Base-by-base conservation (phyloP, 2,888 invertebrate genomes). In the Amaurobius ferox region DNA sequence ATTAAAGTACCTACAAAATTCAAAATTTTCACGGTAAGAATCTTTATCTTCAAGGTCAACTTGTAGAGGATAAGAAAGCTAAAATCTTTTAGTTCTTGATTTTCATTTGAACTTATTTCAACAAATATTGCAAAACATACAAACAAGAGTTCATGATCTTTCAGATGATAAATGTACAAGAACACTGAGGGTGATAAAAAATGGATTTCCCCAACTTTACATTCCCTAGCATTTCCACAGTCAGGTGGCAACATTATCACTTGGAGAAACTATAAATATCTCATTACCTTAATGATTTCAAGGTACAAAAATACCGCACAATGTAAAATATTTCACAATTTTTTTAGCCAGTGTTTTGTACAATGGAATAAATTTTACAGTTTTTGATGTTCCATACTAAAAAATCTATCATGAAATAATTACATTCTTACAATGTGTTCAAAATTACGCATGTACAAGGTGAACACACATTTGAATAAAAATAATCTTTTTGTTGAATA, bases 271-370 rank as follows among this genome's bases (percentile, higher is more conserved):
- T 79, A 73, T 73, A 73, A 71, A 76, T 76, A 70, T 73, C 55
- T 71, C 61, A 40, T 61, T 71, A 55, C 64, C 79, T 28, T 55
- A 30, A 55, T 30, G 55, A 79, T 68, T 66, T 72, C 78, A 72
- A 79, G 79, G 79, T 86, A 86, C 79, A 86, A 86, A 86, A 86
- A 86, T 86, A 86, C 86, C 86, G 40, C 86, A 67, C 72, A 85
- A 71, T 86, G 79, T 71, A 79, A 79, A 86, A 86, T 79, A 86
- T 86, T 86, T 86, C 73, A 77, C 64, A 79, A 85, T 40, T 76
- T 78, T 71, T 79, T 73, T 71, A 70, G 70, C 76, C 79, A 86
- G 86, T 86, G 68, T 72, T 86, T 79, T 86, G 79, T 86, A 86
- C 86, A 86, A 79, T 79, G 74, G 79, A 86, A 76, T 44, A 66